These are phyloP conservation scores for Channa argus DNA, from an alignment of 2,113 vertebrate genomes.

Conservation along the genomic window DNA sequence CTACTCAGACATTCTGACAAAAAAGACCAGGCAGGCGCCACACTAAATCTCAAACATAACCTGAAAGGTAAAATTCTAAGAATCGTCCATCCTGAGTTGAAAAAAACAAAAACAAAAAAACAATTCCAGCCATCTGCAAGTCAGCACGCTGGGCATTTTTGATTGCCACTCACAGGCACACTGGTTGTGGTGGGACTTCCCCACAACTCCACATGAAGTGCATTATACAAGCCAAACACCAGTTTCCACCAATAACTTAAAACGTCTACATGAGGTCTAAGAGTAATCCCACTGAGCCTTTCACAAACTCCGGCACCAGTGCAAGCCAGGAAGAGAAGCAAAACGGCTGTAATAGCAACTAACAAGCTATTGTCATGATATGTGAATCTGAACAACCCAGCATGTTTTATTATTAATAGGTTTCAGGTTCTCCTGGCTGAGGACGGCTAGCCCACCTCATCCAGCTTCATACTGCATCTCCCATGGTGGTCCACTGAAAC, in stretches of 20 bases:
- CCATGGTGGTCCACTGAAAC: constrained; percentile 38
- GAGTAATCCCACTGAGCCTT: constrained; percentile 38
- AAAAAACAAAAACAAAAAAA: not conserved
- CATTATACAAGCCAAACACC: constrained; percentile 29
- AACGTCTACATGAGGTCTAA: constrained; percentile 50
- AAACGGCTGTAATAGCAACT: constrained; percentile 61
- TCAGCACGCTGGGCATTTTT: constrained; percentile 8
- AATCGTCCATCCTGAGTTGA: not conserved
- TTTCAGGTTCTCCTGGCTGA: constrained; percentile 46
- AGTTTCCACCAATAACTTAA: constrained; percentile 52
- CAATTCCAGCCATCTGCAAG: constrained; percentile 6
- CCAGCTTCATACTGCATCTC: constrained; percentile 30
- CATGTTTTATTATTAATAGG: constrained; percentile 70
- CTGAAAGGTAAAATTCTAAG: not conserved
- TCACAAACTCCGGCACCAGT: constrained; percentile 38
- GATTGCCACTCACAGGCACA: constrained; percentile 3
- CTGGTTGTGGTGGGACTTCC: constrained; percentile 11
- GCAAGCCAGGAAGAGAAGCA: constrained; percentile 49
- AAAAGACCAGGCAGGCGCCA: constrained; percentile 21
- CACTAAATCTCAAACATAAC: not conserved
- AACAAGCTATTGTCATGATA: constrained; percentile 70
- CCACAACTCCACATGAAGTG: constrained; percentile 7
- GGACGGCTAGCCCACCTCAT: constrained; percentile 28
- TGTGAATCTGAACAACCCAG: constrained; percentile 59
- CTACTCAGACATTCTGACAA: constrained; percentile 34